These are phyloP conservation scores for Trichomycterus rosablanca DNA, from an alignment of 2,113 vertebrate species.

Conservation along the genomic window DNA sequence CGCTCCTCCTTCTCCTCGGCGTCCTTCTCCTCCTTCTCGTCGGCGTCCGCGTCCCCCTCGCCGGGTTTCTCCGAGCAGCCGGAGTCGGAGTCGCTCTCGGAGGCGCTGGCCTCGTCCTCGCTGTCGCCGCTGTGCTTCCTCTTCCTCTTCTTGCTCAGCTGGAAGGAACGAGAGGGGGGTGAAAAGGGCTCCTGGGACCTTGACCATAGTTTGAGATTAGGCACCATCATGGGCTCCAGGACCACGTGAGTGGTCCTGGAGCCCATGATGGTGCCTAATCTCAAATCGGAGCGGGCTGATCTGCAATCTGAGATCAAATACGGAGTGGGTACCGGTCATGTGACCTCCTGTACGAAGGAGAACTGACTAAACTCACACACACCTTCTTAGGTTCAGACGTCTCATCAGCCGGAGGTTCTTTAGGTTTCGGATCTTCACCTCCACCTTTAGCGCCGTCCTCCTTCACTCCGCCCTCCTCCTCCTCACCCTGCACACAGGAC, in stretches of 20 bases:
- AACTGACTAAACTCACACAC: too few species aligned
- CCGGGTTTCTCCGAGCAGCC: constrained; percentile 72
- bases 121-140: constrained; percentile 81
- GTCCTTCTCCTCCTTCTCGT: constrained; percentile 52
- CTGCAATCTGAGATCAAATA: too few species aligned
- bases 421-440: constrained; percentile 49
- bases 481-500: constrained; percentile 52
- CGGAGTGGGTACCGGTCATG: too few species aligned
- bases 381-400: constrained; percentile 76
- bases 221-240: too few species aligned
- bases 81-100: constrained; percentile 74
- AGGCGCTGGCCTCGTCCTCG: constrained; percentile 79
- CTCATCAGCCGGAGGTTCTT: constrained; percentile 67
- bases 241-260: too few species aligned
- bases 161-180: constrained; percentile 5
- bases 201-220: too few species aligned
- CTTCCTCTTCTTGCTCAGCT: constrained; percentile 76
- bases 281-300: too few species aligned
- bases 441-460: constrained; percentile 31
- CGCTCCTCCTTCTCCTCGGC: neutral
- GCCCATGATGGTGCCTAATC: too few species aligned
- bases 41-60: constrained; percentile 60
- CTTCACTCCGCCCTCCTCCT: constrained; percentile 57
- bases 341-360: too few species aligned
- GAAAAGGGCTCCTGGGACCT: too few species aligned